These are phyloP conservation scores for Ylistrum balloti DNA, from an alignment of 1,140 invertebrate species.

Conservation along the genomic window DNA sequence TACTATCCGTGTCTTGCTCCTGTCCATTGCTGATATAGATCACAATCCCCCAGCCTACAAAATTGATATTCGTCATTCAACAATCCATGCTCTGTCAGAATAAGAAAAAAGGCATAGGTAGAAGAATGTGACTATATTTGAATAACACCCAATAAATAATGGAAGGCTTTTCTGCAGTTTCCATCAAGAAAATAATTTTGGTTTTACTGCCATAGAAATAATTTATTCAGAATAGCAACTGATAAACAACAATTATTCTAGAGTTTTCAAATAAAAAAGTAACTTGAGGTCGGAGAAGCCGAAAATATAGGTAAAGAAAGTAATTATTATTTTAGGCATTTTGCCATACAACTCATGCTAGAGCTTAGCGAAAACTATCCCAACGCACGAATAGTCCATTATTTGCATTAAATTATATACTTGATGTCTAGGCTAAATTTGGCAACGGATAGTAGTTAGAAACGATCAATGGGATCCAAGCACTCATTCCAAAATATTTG, in stretches of 20 bases:
- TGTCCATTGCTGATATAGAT: too few species aligned
- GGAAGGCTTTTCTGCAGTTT: too few species aligned
- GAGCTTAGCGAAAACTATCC: not conserved
- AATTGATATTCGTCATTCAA: too few species aligned
- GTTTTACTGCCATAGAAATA: not conserved
- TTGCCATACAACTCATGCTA: not conserved
- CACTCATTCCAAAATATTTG: conserved; percentile 27
- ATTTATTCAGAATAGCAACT: not conserved
- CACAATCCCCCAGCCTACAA: too few species aligned
- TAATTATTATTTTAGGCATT: not conserved
- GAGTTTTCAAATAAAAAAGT: not conserved
- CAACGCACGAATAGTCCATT: not conserved
- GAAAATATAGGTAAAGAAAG: too few species aligned
- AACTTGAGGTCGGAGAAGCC: not conserved
- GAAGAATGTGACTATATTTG: too few species aligned
- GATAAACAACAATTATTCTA: not conserved
- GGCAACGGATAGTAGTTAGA: not conserved
- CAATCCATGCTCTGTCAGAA: too few species aligned
- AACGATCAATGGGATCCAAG: not conserved
- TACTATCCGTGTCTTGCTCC: too few species aligned
- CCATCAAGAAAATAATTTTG: not conserved
- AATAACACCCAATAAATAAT: too few species aligned
- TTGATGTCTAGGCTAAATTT: not conserved
- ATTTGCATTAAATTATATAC: conserved; percentile 28
- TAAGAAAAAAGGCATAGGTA: too few species aligned